Evolutionary conservation across 2,888 invertebrate genomes (phyloP), one percentile per base, ranked within the genome.

Genomic region (Encarsia formosa): DNA sequence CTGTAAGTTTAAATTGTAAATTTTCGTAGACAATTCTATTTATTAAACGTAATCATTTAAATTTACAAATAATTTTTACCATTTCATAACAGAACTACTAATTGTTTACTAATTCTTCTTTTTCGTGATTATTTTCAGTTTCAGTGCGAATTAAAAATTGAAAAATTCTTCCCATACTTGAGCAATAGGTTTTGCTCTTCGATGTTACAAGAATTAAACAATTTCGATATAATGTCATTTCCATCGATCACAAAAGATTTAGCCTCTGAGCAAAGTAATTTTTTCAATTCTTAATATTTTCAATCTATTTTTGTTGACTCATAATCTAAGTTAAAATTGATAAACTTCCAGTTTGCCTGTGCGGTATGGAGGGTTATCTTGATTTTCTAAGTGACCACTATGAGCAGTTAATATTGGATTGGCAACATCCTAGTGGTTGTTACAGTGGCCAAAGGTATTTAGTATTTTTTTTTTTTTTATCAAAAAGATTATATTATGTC

Each of bases 321-420:
- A 45, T 32, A 18, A 19, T 41, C 8, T 26, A 4, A 40, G 23
- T 5, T 22, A 11, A 16, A 11, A 31, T 41, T 3, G 31, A 22
- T 22, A 32, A 44, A 23, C 13, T n/a, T 44, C 15, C 29, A 79
- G 78, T 78, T 50, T 63, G 74, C 23, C 60, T 79, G 4, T 79
- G 79, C 57, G 77, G 78, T 1, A 70, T 76, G 60, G 75, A 76
- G 62, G 78, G 78, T 13, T 77, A 69, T 56, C 54, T 65, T 1
- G 76, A 78, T 52, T 78, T 78, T 60, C 58, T 74, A 2, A 60
- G 63, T 16, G 49, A 59, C 5, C 65, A 64, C 39, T 77, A 75
- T 66, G 63, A 70, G 16, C 58, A 64, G 9, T 54, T 67, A 42
- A 67, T 78, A 18, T 50, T 76, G 5, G 60, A 61, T 9, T 78